Percentiles rank a stretch among this genome's conserved stretches.
Evolutionary conservation across 2,113 vertebrate species (phyloP).

Genomic region (Microtus montanus): DNA sequence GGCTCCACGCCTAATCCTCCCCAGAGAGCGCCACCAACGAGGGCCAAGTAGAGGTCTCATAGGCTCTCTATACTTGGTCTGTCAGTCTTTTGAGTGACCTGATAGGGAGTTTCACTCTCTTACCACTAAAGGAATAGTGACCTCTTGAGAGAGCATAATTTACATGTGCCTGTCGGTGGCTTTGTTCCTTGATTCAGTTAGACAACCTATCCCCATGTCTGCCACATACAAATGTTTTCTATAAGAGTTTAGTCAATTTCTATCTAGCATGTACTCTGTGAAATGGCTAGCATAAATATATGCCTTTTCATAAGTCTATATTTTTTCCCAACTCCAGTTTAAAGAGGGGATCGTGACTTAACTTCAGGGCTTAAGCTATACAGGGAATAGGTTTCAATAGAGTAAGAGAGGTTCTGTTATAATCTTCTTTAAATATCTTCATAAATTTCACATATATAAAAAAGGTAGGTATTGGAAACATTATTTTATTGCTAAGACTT

Average conservation of each 20-base stretch:
- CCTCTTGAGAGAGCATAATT: not conserved
- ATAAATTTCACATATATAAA: not conserved
- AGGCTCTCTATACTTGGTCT: not conserved
- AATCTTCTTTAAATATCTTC: conserved; percentile 5
- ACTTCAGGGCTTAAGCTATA: not conserved
- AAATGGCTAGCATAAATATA: not conserved
- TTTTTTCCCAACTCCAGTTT: not conserved
- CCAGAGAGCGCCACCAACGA: not conserved
- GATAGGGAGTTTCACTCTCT: not conserved
- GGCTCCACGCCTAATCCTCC: not conserved
- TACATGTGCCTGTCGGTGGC: not conserved
- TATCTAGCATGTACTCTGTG: not conserved
- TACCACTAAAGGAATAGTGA: not conserved
- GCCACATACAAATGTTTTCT: not conserved
- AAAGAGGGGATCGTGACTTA: not conserved
- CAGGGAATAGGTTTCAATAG: not conserved
- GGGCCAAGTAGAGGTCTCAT: not conserved
- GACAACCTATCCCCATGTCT: not conserved
- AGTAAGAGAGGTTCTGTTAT: not conserved
- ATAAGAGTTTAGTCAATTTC: conserved; percentile 6
- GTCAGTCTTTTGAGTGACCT: not conserved
- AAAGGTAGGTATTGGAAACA: conserved; percentile 11
- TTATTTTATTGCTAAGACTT: not conserved
- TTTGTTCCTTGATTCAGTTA: conserved; percentile 3
- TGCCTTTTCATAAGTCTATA: not conserved